These are phyloP conservation scores for Lepidothrix coronata DNA, from an alignment of 2,113 vertebrate genomes.

Conservation along the genomic window DNA sequence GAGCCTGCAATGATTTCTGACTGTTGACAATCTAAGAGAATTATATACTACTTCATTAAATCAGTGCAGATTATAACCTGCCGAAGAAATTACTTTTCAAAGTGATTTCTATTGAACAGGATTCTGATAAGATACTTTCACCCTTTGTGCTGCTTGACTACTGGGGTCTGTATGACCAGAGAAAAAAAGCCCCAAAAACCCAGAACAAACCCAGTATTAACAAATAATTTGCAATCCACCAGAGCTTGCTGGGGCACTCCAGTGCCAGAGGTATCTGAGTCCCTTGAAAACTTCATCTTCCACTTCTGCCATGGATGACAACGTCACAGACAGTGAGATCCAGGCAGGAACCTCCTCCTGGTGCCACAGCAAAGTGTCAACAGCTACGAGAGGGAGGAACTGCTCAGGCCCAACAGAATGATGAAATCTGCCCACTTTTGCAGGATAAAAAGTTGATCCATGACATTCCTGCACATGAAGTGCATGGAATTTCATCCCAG, in stretches of 20 bases:
- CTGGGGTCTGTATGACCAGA: background rate
- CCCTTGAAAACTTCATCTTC: background rate
- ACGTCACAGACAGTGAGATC: background rate
- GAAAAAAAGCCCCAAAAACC: background rate
- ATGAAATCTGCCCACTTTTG: background rate
- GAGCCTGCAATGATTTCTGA: conserved; percentile 46
- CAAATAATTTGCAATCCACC: background rate
- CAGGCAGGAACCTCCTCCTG: background rate
- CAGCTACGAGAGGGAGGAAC: background rate
- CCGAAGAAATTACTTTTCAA: conserved; percentile 27
- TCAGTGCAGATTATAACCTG: conserved; percentile 42
- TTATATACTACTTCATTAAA: conserved; percentile 33
- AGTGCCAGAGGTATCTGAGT: background rate
- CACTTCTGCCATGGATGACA: background rate
- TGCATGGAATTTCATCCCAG: background rate
- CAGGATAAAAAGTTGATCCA: background rate
- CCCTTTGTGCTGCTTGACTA: background rate
- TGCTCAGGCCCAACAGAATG: background rate
- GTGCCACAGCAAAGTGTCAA: background rate
- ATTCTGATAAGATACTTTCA: background rate
- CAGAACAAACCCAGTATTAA: background rate
- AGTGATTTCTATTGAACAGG: background rate
- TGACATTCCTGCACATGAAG: background rate
- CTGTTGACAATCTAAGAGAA: conserved; percentile 38
- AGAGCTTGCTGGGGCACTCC: background rate